Evolutionary conservation across 2,113 vertebrate genomes (phyloP), one percentile per base, ranked within the genome.

Genomic region (Terrapene triunguis): DNA sequence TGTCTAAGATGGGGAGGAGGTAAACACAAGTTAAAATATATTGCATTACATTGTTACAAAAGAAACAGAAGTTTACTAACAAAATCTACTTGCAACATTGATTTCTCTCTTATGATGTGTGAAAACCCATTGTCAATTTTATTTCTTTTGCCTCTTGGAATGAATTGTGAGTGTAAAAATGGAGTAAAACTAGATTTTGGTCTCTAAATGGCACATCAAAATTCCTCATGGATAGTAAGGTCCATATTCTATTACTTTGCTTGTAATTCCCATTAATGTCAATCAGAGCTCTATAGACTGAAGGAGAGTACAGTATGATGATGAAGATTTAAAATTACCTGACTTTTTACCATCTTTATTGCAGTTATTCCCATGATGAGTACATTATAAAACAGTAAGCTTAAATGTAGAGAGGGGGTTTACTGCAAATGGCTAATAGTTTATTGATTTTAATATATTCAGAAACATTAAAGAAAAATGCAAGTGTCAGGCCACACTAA

Each of bases 1-100:
- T 99, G 99, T 98, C 98, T 99, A 96, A 99, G 98, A 96, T 99
- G 99, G 99, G 99, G 99, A 98, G 99, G 99, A 99, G 99, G 99
- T 99, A 99, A 99, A 94, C 54, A 95, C 35, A 94, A 87, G 79
- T 91, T 88, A 88, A 90, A 89, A 83, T 89, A 69, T 44, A 47
- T 55, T 89, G 12, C 10, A 13, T 90, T 87, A 42, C 82, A 32
- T 25, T 90, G 76, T n/a, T 87, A 91, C 42, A 74, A 92, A 55
- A 9, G 2, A n/a, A 90, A 88, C 69, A 82, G 53, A 38, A 25
- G 3, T 91, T 90, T 84, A 72, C 0, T 12, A 47, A 84, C 47
- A 24, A 91, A 47, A 4, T 62, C 35, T 84, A 10, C 35, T 84
- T 16, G 88, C 8, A 72, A 57, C 10, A 38, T 89, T 10, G 3